Percentiles rank a stretch among this genome's conserved stretches.
Evolutionary conservation across 35 echinoderm and acorn worm species (phyloP).

Genomic region (Heliocidaris tuberculata): DNA sequence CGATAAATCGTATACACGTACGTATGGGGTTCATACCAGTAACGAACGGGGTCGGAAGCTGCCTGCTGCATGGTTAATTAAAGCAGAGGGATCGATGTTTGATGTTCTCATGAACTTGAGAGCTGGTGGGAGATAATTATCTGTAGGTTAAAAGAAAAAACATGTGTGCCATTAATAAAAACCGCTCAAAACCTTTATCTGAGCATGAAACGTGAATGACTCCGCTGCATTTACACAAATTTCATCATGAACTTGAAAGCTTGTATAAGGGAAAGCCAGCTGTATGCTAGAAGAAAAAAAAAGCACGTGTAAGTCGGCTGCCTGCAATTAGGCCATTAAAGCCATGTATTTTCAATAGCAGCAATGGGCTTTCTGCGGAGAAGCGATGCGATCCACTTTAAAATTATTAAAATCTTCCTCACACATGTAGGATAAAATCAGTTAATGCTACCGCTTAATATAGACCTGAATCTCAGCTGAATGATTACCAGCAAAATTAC

Average conservation of each 20-base stretch:
- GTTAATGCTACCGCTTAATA: too few species aligned
- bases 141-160: not conserved
- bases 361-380: too few species aligned
- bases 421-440: too few species aligned
- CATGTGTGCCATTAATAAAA: not conserved
- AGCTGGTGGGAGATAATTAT: not conserved
- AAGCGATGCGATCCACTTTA: too few species aligned
- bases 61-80: not conserved
- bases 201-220: not conserved
- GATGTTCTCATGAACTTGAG: not conserved
- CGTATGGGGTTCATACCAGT: not conserved
- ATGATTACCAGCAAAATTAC: too few species aligned
- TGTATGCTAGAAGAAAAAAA: too few species aligned
- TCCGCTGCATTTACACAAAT: not conserved
- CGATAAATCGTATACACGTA: not conserved
- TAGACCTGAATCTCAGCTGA: too few species aligned
- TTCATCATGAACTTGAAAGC: not conserved
- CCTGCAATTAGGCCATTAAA: too few species aligned
- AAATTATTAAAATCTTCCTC: too few species aligned
- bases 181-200: not conserved
- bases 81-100: not conserved
- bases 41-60: not conserved
- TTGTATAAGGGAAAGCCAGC: not conserved
- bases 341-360: too few species aligned
- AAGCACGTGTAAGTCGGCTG: too few species aligned